phyloP scores from a whole-genome alignment of 23 tunicate genomes.

The Phallusia fumigata region DNA sequence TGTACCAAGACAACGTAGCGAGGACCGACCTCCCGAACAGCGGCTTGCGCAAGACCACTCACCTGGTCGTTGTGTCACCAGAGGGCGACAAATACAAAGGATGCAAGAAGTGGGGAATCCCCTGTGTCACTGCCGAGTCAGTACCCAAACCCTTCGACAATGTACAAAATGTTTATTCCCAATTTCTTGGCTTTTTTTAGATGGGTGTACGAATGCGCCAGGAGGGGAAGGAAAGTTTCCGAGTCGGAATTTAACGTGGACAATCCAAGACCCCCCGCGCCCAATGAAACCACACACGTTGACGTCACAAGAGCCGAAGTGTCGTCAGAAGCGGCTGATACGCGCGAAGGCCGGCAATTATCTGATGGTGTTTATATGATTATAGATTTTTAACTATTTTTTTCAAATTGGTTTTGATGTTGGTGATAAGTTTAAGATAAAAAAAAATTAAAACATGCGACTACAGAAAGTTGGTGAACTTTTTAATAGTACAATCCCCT shows the following conservation, averaged over 20 bases:
- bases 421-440: too few relatives aligned
- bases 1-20: constrained; percentile 66
- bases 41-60: constrained; percentile 54
- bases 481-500: too few relatives aligned
- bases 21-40: constrained; percentile 37
- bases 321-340: background rate
- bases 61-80: constrained; percentile 59
- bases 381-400: too few relatives aligned
- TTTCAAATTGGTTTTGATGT: too few relatives aligned
- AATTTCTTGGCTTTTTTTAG: background rate
- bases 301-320: background rate
- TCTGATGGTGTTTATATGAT: too few relatives aligned
- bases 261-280: constrained; percentile 2
- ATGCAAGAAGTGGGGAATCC: constrained; percentile 77
- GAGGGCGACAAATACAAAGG: constrained; percentile 87
- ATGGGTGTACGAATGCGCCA: constrained; percentile 85
- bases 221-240: constrained; percentile 36
- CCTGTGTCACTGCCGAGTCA: constrained; percentile 63
- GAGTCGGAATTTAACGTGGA: constrained; percentile 49
- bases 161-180: too few relatives aligned
- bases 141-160: too few relatives aligned
- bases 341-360: background rate
- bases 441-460: too few relatives aligned
- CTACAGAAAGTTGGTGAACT: too few relatives aligned
- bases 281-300: background rate